These are phyloP conservation scores for Rhyzopertha dominica DNA, from an alignment of 1,140 invertebrate genomes.

Conservation along the genomic window DNA sequence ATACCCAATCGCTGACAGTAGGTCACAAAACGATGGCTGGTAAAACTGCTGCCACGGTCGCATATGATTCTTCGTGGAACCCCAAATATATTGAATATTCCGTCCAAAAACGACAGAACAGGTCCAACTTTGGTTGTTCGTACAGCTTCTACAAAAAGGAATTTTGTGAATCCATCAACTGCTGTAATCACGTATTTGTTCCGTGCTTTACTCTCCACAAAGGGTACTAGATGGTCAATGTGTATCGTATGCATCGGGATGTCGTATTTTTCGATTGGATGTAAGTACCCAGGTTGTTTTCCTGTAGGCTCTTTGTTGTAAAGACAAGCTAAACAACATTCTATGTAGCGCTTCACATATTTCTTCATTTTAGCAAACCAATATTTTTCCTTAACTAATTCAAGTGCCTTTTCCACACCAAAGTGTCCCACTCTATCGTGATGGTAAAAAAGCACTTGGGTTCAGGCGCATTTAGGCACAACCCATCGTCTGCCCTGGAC, in stretches of 20 bases:
- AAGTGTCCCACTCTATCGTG: conserved; percentile 41
- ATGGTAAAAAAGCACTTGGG: conserved; percentile 29
- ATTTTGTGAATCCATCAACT: conserved; percentile 23
- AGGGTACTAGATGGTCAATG: conserved; percentile 32
- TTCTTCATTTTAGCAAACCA: conserved; percentile 39
- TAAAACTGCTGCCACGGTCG: too few relatives aligned
- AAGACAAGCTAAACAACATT: conserved; percentile 22
- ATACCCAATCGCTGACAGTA: too few relatives aligned
- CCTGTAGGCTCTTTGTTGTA: conserved; percentile 24
- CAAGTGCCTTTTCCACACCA: conserved; percentile 34
- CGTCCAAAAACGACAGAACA: too few relatives aligned
- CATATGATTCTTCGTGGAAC: too few relatives aligned
- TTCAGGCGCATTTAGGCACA: conserved; percentile 33
- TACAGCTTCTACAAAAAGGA: conserved; percentile 8
- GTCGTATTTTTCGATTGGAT: conserved; percentile 29
- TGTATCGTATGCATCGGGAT: conserved; percentile 28
- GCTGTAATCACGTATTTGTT: conserved; percentile 20
- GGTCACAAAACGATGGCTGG: too few relatives aligned
- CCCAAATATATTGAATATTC: too few relatives aligned
- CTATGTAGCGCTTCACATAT: conserved; percentile 32
- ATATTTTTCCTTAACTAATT: conserved; percentile 26
- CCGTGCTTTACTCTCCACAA: conserved; percentile 21
- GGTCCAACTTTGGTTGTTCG: conserved; percentile 22
- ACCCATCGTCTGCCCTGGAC: conserved; percentile 32
- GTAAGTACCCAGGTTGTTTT: conserved; percentile 29